Conservation (phyloP, 2,797 vertebrate species). For the Smutsia temminckii region DNA sequence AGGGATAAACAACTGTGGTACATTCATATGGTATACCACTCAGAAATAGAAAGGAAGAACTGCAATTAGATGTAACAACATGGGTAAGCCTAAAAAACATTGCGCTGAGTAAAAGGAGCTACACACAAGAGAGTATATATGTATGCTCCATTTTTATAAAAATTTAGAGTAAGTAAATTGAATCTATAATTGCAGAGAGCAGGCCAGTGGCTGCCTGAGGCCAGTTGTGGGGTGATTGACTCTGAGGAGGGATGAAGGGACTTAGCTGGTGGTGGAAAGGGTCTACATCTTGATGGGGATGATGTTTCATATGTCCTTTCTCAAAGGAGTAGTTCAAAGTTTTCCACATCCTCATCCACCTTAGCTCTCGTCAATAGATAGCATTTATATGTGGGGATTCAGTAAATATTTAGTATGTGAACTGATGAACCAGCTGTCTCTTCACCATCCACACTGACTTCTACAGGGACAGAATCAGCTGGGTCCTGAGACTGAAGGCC, state of each 20-base stretch:
- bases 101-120: background rate
- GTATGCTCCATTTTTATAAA: background rate
- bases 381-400: background rate
- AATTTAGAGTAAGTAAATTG: background rate
- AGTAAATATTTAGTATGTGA: background rate
- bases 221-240: background rate
- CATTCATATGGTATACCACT: background rate
- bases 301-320: background rate
- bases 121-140: background rate
- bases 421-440: background rate
- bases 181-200: background rate
- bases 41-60: background rate
- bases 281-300: background rate
- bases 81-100: background rate
- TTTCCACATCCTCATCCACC: background rate
- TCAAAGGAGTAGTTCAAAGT: background rate
- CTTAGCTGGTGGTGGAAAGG: background rate
- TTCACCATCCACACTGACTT: background rate
- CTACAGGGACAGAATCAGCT: background rate
- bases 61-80: background rate
- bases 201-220: background rate
- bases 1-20: background rate
- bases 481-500: background rate
- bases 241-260: background rate
- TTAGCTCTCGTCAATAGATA: background rate